These are phyloP conservation scores for Leucopternis melanops DNA, from an alignment of 2,113 vertebrate species.

Conservation along the genomic window DNA sequence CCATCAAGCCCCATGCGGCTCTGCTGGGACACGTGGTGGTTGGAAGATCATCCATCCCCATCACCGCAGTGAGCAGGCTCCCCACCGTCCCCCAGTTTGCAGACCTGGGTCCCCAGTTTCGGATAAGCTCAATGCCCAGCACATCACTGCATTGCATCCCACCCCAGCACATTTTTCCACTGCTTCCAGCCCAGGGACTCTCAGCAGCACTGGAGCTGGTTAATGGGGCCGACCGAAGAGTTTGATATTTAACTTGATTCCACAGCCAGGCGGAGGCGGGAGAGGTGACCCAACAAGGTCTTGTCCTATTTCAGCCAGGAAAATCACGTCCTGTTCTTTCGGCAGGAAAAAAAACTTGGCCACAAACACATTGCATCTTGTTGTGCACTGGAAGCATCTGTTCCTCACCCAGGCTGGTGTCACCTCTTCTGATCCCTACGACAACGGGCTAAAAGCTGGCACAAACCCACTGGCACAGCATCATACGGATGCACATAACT, in stretches of 20 bases:
- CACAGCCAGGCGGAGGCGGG: fast-evolving
- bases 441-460: fast-evolving
- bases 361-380: not conserved
- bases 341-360: not conserved
- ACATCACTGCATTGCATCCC: fast-evolving
- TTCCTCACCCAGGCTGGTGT: not conserved
- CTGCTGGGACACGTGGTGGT: not conserved
- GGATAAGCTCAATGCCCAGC: not conserved
- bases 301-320: not conserved
- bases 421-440: not conserved
- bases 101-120: not conserved
- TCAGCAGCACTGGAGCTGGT: not conserved
- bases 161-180: not conserved
- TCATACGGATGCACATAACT: not conserved
- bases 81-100: not conserved
- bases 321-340: slow-evolving; percentile 9
- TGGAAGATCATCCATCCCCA: not conserved
- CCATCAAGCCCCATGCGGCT: not conserved
- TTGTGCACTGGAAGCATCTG: not conserved
- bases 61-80: fast-evolving
- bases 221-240: not conserved
- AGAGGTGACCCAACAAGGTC: not conserved
- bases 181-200: not conserved
- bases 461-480: not conserved
- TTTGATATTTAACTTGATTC: not conserved